phyloP scores from a whole-genome alignment of 2,113 vertebrate species.

The Sapayoa aenigma region DNA sequence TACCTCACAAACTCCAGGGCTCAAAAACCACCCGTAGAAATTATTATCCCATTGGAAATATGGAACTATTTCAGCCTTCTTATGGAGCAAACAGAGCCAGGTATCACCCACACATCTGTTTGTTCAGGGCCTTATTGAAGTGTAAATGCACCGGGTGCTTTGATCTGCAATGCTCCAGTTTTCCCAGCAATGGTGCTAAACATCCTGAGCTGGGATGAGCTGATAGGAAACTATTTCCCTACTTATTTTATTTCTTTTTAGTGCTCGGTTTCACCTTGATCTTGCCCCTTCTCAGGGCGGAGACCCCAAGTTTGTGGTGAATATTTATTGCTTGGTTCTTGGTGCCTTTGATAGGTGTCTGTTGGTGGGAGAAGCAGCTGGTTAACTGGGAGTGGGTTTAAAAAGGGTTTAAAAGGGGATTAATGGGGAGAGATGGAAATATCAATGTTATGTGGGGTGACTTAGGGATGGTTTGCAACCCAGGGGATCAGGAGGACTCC shows the following conservation, averaged over 20 bases:
- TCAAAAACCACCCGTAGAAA: background rate
- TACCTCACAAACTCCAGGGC: rapidly evolving
- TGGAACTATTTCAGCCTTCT: background rate
- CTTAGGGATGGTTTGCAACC: background rate
- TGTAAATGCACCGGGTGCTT: background rate
- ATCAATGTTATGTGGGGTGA: rapidly evolving
- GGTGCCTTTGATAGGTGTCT: background rate
- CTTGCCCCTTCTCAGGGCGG: background rate
- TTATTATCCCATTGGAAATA: background rate
- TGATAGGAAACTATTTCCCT: background rate
- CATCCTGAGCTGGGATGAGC: background rate
- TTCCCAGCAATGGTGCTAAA: background rate
- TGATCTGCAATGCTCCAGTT: background rate
- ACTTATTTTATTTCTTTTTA: background rate
- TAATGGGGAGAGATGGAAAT: background rate
- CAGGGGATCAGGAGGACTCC: rapidly evolving
- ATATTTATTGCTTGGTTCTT: background rate
- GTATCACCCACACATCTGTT: background rate
- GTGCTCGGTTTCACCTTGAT: background rate
- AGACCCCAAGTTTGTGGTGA: background rate
- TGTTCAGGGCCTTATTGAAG: background rate
- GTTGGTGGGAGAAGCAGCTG: background rate
- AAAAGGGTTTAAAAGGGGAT: background rate
- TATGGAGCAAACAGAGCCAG: background rate
- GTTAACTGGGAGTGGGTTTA: background rate